These are phyloP conservation scores for Drosophila hamatofila DNA, from an alignment of 2,888 invertebrate species.

Conservation along the genomic window DNA sequence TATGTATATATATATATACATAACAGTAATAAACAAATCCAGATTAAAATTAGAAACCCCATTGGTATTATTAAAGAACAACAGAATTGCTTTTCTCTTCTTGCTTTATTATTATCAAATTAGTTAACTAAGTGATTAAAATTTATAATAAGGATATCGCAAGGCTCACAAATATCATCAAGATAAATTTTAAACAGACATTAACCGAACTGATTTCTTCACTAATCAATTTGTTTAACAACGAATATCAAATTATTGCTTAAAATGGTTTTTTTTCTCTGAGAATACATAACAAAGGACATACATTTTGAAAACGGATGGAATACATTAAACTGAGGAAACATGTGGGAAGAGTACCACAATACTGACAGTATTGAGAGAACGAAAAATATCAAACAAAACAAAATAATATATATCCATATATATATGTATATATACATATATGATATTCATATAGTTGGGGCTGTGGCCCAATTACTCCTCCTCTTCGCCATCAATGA, in stretches of 20 bases:
- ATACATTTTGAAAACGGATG: slow-evolving; percentile 42
- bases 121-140: slow-evolving; percentile 27
- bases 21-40: neutral
- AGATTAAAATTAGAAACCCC: neutral
- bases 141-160: slow-evolving; percentile 19
- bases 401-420: slow-evolving; percentile 34
- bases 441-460: slow-evolving; percentile 24
- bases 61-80: neutral
- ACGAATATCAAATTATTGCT: slow-evolving; percentile 81
- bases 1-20: neutral
- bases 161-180: slow-evolving; percentile 22
- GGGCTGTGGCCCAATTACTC: slow-evolving; percentile 53
- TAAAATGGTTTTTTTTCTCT: slow-evolving; percentile 58
- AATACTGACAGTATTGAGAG: slow-evolving; percentile 77
- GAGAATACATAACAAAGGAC: slow-evolving; percentile 64
- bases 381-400: slow-evolving; percentile 63
- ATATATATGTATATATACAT: slow-evolving; percentile 30
- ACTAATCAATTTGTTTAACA: slow-evolving; percentile 62
- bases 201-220: slow-evolving; percentile 25
- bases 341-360: slow-evolving; percentile 82
- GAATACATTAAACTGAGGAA: slow-evolving; percentile 30
- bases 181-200: slow-evolving; percentile 23
- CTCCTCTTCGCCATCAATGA: slow-evolving; percentile 88
- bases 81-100: slow-evolving; percentile 50
- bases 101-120: slow-evolving; percentile 55